Base-by-base conservation (phyloP, 1,140 invertebrate genomes). In the Choristoneura fumiferana region DNA sequence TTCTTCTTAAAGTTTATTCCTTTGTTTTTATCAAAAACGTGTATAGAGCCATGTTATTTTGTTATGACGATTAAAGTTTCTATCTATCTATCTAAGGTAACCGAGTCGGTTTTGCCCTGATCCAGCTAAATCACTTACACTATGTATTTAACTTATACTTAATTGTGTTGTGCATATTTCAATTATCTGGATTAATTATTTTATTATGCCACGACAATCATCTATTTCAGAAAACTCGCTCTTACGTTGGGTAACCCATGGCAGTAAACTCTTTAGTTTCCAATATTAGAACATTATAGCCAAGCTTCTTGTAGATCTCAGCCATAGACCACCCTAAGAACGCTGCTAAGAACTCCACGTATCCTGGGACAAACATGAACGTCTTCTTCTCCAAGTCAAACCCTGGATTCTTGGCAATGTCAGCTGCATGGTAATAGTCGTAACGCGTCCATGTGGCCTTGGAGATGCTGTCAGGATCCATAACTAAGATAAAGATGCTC, bases 201-300 rank as follows among this genome's bases (percentile, higher is more conserved):
- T n/a, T n/a, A n/a, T n/a, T n/a, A n/a, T n/a, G n/a, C n/a, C n/a
- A n/a, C n/a, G n/a, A n/a, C n/a, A n/a, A n/a, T n/a, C n/a, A n/a
- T n/a, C n/a, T n/a, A n/a, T n/a, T n/a, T n/a, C n/a, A n/a, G n/a
- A n/a, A n/a, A n/a, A n/a, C n/a, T n/a, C n/a, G n/a, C n/a, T n/a
- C 17, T 43, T 43, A 43, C 40, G 22, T 5, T 10, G 40, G 40
- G 22, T 18, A 43, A n/a, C 22, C 2, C 15, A 4, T 18, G 3
- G 40, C 40, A 43, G 40, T 43, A 5, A 43, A 18, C 15, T 43
- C 40, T 9, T 18, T n/a, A 18, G 17, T 18, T 0, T 43, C 40
- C 36, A 86, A 55, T 22, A 81, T n/a, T 1, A 82, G 33, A 0
- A 73, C 69, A 12, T 82, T 86, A 33, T 82, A 87, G 0, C 71